Percentiles rank a stretch among this genome's conserved stretches.
Evolutionary conservation across 2,888 invertebrate genomes (phyloP).

Genomic region (Zhuqinia jingwanae): DNA sequence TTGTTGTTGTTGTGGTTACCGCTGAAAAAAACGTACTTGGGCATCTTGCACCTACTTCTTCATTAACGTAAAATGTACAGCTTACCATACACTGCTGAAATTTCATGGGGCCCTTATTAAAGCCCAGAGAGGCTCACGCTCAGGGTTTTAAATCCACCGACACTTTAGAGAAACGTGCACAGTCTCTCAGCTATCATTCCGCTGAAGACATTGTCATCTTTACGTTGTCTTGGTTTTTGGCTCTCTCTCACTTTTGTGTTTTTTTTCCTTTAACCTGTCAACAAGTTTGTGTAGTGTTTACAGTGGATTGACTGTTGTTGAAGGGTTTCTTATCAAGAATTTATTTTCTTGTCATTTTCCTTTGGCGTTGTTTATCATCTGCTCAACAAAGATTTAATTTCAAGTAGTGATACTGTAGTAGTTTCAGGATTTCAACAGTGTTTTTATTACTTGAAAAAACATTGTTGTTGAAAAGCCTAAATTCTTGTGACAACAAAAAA

Average conservation of each 20-base stretch:
- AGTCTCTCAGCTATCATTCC: conserved; percentile 58
- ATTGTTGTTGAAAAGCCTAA: not conserved
- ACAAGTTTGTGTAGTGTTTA: conserved; percentile 4
- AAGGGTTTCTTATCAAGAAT: not conserved
- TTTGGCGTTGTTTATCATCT: not conserved
- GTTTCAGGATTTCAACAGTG: not conserved
- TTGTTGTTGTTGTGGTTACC: conserved; percentile 17
- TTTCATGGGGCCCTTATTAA: conserved; percentile 29
- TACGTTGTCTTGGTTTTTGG: conserved; percentile 34
- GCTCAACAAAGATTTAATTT: not conserved
- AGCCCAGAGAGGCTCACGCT: conserved; percentile 61
- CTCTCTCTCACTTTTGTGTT: conserved; percentile 37
- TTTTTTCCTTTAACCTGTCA: not conserved
- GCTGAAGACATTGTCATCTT: conserved; percentile 56
- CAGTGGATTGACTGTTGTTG: not conserved
- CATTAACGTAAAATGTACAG: not conserved
- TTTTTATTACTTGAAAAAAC: not conserved
- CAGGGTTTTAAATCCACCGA: conserved; percentile 71
- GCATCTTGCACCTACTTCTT: not conserved
- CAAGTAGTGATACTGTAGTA: not conserved
- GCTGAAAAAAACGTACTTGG: not conserved
- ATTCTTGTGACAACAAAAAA: not conserved
- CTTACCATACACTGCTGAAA: not conserved
- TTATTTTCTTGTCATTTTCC: conserved; percentile 14
- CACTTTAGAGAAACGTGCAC: conserved; percentile 42